Conservation (phyloP, 2,888 invertebrate genomes). For the Creontiades dilutus region DNA sequence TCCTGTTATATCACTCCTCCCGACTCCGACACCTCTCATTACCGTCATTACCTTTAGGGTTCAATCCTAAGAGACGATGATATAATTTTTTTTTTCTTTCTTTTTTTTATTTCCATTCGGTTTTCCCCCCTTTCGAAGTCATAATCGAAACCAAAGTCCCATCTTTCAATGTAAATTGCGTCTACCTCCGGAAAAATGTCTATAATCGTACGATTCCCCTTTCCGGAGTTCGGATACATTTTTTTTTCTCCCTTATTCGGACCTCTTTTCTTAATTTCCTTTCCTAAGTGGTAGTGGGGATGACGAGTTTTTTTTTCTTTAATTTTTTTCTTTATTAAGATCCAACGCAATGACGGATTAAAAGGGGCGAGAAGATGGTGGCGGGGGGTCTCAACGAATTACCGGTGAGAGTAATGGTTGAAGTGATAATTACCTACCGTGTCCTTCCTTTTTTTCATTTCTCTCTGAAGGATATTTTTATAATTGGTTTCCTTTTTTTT, state of each 20-base stretch:
- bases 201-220: slow-evolving; percentile 47
- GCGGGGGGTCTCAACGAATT: slow-evolving; percentile 37
- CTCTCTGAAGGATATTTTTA: slow-evolving; percentile 51
- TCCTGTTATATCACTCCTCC: slow-evolving; percentile 14
- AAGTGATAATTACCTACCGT: slow-evolving; percentile 47
- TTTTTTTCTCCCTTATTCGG: slow-evolving; percentile 46
- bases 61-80: slow-evolving; percentile 22
- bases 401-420: slow-evolving; percentile 48
- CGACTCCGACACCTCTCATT: slow-evolving; percentile 39
- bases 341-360: slow-evolving; percentile 35
- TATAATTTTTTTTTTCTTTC: slow-evolving; percentile 23
- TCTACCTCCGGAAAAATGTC: slow-evolving; percentile 51
- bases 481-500: slow-evolving; percentile 57
- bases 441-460: slow-evolving; percentile 55
- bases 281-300: slow-evolving; percentile 37
- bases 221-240: neutral
- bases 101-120: neutral
- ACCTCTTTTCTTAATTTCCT: slow-evolving; percentile 55
- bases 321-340: slow-evolving; percentile 45
- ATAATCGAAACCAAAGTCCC: slow-evolving; percentile 48
- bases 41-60: slow-evolving; percentile 33
- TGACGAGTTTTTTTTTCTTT: slow-evolving; percentile 39
- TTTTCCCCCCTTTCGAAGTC: neutral
- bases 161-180: slow-evolving; percentile 61
- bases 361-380: neutral